Conservation (phyloP, 92 coral and sea anemone genomes). For the Porites cylindrica region DNA sequence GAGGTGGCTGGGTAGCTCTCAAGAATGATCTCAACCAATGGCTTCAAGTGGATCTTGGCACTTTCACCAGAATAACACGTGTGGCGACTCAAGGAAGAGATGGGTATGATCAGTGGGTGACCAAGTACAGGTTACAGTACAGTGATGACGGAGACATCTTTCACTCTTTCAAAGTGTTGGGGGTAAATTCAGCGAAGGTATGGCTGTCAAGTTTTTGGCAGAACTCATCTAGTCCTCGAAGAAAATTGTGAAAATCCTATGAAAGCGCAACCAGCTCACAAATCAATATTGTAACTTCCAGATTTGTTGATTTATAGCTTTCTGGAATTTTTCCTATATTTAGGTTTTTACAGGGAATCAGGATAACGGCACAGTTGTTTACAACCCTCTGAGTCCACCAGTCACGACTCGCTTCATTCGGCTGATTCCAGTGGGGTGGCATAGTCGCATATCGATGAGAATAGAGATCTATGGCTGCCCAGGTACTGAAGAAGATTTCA, state of each 20-base stretch:
- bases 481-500: not conserved
- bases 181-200: not conserved
- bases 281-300: no score
- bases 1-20: slow-evolving; percentile 9
- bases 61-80: slow-evolving; percentile 10
- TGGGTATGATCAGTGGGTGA: not conserved
- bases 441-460: slow-evolving; percentile 10
- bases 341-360: not conserved
- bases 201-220: not conserved
- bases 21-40: slow-evolving; percentile 5
- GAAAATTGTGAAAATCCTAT: no score
- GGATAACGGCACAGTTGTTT: not conserved
- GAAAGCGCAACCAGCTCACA: no score
- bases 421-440: slow-evolving; percentile 4
- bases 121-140: not conserved
- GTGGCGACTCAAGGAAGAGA: slow-evolving; percentile 20
- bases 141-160: not conserved
- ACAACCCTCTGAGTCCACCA: not conserved
- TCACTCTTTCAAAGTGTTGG: not conserved
- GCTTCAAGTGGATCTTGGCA: slow-evolving; percentile 20
- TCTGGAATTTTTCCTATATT: no score
- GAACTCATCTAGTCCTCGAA: not conserved
- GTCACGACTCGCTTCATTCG: slow-evolving; percentile 13
- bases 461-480: slow-evolving; percentile 30
- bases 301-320: no score